Base-by-base conservation (phyloP, 2,888 invertebrate genomes). In the Clostera curtula region DNA sequence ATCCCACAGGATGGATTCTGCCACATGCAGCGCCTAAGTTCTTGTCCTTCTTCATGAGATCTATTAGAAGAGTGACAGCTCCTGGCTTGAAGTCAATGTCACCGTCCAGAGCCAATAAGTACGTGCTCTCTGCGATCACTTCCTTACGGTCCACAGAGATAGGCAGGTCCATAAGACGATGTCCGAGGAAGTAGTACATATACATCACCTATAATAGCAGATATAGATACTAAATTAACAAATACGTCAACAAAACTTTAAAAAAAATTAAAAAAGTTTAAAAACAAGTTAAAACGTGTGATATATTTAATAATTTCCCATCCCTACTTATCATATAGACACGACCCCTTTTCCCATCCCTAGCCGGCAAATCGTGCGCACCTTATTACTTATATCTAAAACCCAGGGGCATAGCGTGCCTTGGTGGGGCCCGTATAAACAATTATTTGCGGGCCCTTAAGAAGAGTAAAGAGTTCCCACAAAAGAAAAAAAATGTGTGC, bases 171-270 rank as follows among this genome's bases (percentile, higher is more conserved):
- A 92, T 92, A 24, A 93, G 86, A 33, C 90, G 89, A 60, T 91
- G 90, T 0, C 95, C 95, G 17, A 96, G 84, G 43, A 96, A 84
- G 58, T 95, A 96, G 72, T 95, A 96, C 95, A 96, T 95, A 72
- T 96, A 96, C 95, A 96, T 96, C 5, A 92, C 92, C 87, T 87
- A 34, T 4, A 53, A 45, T 14, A 28, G 8, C 26, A 22, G 24
- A 12, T 7, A 8, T 25, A 15, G 22, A 9, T 17, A 2, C 13
- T 26, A 10, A 25, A 4, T 8, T 1, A 12, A 27, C 12, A 13
- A 1, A 18, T 14, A 15, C 4, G 4, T 15, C 15, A 6, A 4
- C 4, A 15, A 5, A 6, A 6, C 6, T 15, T 15, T 15, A 15
- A 15, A 15, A 15, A 15, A 15, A 6, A 5, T 7, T 18, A 5